A percentile compares a stretch with the other conserved stretches of the same genome.
These are phyloP conservation scores for Xiphorhynchus erythropygius DNA, from an alignment of 2,797 vertebrate genomes.

Conservation along the genomic window DNA sequence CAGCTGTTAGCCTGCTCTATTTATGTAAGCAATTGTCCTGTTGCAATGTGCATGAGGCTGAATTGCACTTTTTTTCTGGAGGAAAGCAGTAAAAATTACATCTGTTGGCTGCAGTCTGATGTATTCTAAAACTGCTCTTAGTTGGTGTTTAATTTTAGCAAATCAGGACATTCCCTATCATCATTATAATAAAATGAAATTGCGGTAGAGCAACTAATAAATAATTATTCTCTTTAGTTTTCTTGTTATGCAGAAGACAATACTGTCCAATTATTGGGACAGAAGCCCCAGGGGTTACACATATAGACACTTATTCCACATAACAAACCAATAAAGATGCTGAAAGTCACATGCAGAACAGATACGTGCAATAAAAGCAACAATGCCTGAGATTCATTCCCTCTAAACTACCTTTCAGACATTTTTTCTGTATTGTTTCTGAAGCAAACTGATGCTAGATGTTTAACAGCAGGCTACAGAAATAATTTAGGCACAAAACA, in stretches of 20 bases:
- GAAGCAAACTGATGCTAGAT: background rate
- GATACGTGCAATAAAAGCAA: background rate
- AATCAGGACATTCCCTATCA: background rate
- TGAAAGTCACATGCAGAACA: background rate
- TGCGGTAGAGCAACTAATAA: background rate
- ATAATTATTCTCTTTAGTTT: background rate
- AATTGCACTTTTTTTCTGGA: background rate
- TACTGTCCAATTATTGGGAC: background rate
- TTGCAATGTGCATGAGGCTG: background rate
- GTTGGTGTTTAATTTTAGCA: background rate
- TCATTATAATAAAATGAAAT: background rate
- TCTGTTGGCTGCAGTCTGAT: background rate
- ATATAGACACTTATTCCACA: background rate
- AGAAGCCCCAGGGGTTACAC: background rate
- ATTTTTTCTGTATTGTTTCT: background rate
- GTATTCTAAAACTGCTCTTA: background rate
- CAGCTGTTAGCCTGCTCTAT: background rate
- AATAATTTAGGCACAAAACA: conserved; percentile 3
- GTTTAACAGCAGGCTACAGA: conserved; percentile 15
- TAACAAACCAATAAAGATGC: background rate
- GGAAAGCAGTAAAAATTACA: background rate
- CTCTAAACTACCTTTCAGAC: background rate
- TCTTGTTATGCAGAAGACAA: background rate
- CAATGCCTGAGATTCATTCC: background rate
- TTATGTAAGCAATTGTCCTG: background rate